Evolutionary conservation across 2,797 vertebrate genomes (phyloP).

Genomic region (Rachycentron canadum): DNA sequence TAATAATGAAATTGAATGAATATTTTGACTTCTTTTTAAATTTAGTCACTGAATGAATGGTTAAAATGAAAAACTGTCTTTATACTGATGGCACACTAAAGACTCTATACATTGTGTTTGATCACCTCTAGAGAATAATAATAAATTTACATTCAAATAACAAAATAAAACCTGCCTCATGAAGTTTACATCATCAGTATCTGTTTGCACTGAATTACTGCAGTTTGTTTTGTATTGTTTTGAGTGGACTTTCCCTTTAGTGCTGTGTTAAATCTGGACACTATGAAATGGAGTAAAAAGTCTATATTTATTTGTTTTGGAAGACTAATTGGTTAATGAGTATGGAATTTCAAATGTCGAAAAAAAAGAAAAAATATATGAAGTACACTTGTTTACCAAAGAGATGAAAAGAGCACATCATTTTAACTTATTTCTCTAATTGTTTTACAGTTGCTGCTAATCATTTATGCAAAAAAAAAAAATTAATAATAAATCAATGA

Average conservation of each 20-base stretch:
- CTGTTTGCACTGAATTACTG: background rate
- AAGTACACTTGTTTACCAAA: no score
- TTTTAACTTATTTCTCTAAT: background rate
- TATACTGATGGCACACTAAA: background rate
- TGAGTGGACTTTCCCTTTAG: background rate
- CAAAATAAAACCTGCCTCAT: background rate
- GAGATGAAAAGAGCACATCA: background rate
- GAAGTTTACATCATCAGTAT: background rate
- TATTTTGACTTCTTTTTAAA: no score
- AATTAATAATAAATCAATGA: no score
- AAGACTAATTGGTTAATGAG: background rate
- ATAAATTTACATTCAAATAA: background rate
- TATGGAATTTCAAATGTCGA: background rate
- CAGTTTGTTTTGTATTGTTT: no score
- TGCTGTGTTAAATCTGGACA: background rate
- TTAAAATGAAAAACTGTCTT: no score
- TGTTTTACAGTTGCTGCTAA: background rate
- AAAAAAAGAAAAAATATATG: no score
- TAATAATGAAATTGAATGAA: no score
- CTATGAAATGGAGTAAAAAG: background rate
- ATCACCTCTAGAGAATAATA: conserved; percentile 6
- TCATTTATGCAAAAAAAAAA: background rate
- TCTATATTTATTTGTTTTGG: background rate
- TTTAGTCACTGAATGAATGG: no score
- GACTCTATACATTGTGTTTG: background rate